Base-by-base conservation (phyloP, 2,888 invertebrate genomes). In the Campopleginae sp. region DNA sequence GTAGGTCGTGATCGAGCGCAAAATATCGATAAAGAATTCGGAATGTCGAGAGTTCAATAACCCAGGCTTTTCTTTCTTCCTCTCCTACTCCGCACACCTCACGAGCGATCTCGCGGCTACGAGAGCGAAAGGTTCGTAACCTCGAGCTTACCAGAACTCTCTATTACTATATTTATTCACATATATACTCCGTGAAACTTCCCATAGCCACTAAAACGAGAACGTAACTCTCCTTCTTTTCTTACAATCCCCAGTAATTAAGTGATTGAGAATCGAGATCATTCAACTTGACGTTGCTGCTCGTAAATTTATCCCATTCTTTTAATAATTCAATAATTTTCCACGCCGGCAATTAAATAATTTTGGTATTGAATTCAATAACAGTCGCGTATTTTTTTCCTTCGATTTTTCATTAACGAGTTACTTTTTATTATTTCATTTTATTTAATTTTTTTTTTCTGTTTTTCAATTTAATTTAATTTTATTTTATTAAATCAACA, bases 41-140 rank as follows among this genome's bases (percentile, higher is more conserved):
- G 76, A 76, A 84, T 77, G 80, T 72, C 77, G 71, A 76, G 65
- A 86, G 89, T 88, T 89, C 88, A 85, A 83, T 83, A 85, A 88
- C 86, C 88, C 85, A 80, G 83, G 65, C 54, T 74, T 80, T 68
- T 72, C 42, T 58, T 72, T 70, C 61, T 66, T 31, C 42, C n/a
- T 12, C 14, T 72, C 23, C 46, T 51, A 27, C 65, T 48, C 48
- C 71, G 61, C 38, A 23, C 17, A 61, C 61, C 66, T 66, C 77
- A 27, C 38, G 48, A 77, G 17, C 66, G 54, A 66, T 38, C 77
- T 23, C 48, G 38, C 79, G 63, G 72, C 80, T 80, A n/a, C n/a
- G 80, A 77, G 77, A 80, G 72, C 72, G 80, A 77, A 81, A 80
- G 80, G 80, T 80, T 80, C 66, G 66, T 80, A 74, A 81, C 80